Conservation (phyloP, 2,888 invertebrate species). For the Polylopha cassiicola region DNA sequence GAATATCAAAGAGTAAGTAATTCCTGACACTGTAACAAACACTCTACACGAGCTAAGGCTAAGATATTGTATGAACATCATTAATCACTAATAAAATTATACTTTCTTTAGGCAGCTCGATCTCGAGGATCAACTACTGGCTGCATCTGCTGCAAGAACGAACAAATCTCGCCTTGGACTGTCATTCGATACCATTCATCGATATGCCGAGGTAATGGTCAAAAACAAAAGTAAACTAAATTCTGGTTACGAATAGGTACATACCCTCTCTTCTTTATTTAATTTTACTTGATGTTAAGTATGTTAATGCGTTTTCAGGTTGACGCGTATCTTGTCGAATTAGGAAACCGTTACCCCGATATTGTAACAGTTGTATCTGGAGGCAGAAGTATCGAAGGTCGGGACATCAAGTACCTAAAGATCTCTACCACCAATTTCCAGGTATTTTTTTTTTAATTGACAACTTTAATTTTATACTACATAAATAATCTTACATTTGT, state of each 20-base stretch:
- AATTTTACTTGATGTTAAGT: background rate
- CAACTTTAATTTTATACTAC: background rate
- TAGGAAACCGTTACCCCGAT: slow-evolving; percentile 45
- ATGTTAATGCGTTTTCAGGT: slow-evolving; percentile 40
- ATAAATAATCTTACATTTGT: background rate
- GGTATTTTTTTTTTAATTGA: slow-evolving; percentile 32
- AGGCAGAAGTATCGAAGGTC: slow-evolving; percentile 76
- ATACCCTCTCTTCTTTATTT: background rate
- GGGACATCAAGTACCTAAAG: slow-evolving; percentile 74
- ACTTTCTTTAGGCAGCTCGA: slow-evolving; percentile 38
- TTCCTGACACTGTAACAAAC: background rate
- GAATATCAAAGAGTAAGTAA: slow-evolving; percentile 54
- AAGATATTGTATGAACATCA: background rate
- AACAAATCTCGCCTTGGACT: slow-evolving; percentile 36
- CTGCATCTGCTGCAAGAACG: slow-evolving; percentile 34
- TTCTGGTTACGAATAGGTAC: background rate
- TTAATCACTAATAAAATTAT: background rate
- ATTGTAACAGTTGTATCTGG: slow-evolving; percentile 51
- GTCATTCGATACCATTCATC: slow-evolving; percentile 42
- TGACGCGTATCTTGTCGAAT: slow-evolving; percentile 46
- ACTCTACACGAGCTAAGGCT: background rate
- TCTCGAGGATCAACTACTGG: slow-evolving; percentile 42
- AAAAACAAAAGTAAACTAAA: background rate
- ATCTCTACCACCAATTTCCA: slow-evolving; percentile 73
- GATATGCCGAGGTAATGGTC: slow-evolving; percentile 42